A percentile compares a stretch with the other conserved stretches of the same genome.
These are phyloP conservation scores for Orchestia grillus DNA, from an alignment of 1,140 invertebrate species.

Conservation along the genomic window DNA sequence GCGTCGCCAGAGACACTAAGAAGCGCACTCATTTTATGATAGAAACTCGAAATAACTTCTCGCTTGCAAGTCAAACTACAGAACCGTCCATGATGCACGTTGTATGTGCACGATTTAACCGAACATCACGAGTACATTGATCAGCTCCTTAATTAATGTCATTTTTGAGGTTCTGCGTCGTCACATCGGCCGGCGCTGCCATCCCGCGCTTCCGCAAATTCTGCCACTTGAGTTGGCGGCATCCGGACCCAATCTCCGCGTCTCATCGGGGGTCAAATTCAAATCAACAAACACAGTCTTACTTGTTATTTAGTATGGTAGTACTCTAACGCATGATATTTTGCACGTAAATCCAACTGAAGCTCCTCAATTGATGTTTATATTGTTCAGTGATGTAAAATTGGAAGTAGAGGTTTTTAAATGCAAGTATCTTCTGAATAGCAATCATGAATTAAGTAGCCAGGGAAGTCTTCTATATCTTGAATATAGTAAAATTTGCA, in stretches of 20 bases:
- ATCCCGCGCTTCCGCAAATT: conserved; percentile 3
- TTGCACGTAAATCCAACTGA: neutral
- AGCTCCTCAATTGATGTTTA: neutral
- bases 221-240: neutral
- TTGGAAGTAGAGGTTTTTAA: neutral
- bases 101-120: no score
- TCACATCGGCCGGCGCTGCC: neutral
- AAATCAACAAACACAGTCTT: neutral
- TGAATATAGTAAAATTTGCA: neutral
- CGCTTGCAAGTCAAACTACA: no score
- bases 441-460: neutral
- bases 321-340: neutral
- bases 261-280: neutral
- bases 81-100: no score
- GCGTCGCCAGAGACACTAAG: no score
- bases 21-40: no score
- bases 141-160: neutral
- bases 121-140: neutral
- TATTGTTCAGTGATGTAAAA: neutral
- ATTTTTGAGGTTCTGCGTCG: neutral
- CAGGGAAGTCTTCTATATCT: neutral
- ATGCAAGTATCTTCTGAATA: neutral
- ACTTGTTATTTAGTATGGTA: neutral
- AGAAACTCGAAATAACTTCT: no score
- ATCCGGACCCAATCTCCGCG: conserved; percentile 43